Conservation (phyloP, 2,888 invertebrate species). For the Ferrisia virgata region DNA sequence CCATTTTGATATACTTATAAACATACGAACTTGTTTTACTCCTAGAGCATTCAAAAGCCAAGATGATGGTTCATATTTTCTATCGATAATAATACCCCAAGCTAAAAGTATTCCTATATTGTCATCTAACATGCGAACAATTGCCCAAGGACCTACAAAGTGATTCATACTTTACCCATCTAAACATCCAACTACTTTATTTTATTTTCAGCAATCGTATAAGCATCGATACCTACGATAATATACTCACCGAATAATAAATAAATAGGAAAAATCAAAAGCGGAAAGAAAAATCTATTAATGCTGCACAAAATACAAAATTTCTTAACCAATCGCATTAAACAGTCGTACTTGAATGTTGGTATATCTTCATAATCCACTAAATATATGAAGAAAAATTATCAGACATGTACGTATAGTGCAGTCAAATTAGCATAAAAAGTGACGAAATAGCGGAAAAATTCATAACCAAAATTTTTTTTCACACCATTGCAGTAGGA, state of each 20-base stretch:
- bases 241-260: conserved; percentile 61
- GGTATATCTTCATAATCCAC: background rate
- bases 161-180: too few species aligned
- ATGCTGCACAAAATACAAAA: conserved; percentile 73
- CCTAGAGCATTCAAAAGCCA: background rate
- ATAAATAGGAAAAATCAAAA: conserved; percentile 70
- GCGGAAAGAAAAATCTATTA: conserved; percentile 70
- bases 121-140: conserved; percentile 78
- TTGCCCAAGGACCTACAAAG: conserved; percentile 66
- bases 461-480: too few species aligned
- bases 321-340: conserved; percentile 58
- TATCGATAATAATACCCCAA: conserved; percentile 80
- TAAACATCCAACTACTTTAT: background rate
- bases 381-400: background rate
- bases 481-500: too few species aligned
- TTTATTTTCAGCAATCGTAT: too few species aligned
- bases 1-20: background rate
- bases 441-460: too few species aligned
- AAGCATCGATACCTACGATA: background rate
- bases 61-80: conserved; percentile 51
- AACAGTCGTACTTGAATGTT: background rate
- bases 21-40: conserved; percentile 28
- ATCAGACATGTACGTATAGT: too few species aligned
- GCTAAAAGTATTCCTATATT: conserved; percentile 77
- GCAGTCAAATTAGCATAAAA: too few species aligned